A percentile compares a stretch with the other conserved stretches of the same genome.
Evolutionary conservation across 2,888 invertebrate genomes (phyloP).

Genomic region (Morpho helenor): DNA sequence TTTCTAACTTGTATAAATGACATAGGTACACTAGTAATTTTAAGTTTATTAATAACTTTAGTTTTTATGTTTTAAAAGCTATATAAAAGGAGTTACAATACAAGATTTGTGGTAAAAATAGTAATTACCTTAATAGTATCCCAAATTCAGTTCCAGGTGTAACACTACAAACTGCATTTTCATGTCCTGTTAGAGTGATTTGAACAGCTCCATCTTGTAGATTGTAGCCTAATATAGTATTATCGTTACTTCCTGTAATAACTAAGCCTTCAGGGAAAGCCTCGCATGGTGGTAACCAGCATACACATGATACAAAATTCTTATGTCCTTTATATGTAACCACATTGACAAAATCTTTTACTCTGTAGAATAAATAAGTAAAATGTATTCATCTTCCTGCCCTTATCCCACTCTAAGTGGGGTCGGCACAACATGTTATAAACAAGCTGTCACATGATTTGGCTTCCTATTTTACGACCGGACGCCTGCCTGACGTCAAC

Average conservation of each 20-base stretch:
- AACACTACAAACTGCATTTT: constrained; percentile 83
- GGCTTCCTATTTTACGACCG: no score
- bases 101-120: background rate
- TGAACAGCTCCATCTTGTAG: constrained; percentile 84
- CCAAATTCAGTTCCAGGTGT: constrained; percentile 60
- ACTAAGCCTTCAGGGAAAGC: constrained; percentile 88
- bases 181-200: constrained; percentile 87
- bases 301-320: constrained; percentile 91
- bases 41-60: no score
- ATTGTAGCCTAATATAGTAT: constrained; percentile 88
- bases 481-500: no score
- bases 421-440: no score
- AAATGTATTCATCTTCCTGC: no score
- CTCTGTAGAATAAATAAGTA: constrained; percentile 49
- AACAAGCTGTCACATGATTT: no score
- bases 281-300: constrained; percentile 84
- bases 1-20: no score
- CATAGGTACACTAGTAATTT: no score
- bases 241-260: constrained; percentile 94
- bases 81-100: background rate
- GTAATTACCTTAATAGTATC: constrained; percentile 56
- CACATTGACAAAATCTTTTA: constrained; percentile 80
- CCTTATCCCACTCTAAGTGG: no score
- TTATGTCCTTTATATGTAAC: constrained; percentile 88
- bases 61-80: no score